phyloP scores from a whole-genome alignment of 2,113 vertebrate genomes.

The Neomonachus schauinslandi region DNA sequence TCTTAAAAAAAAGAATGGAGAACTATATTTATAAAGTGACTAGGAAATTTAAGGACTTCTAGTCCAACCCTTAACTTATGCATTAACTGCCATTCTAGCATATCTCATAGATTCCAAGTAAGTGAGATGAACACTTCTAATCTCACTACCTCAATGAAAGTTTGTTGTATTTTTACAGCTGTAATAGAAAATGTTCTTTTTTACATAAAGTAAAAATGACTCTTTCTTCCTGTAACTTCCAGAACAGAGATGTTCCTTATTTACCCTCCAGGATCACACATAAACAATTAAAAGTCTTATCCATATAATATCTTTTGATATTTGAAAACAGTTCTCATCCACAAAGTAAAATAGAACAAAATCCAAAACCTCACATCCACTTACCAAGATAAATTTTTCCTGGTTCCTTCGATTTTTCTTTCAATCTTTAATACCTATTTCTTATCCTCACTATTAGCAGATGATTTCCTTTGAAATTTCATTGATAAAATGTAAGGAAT shows the following conservation, averaged over 20 bases:
- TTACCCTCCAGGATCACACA: background rate
- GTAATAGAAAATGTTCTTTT: background rate
- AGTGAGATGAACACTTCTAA: background rate
- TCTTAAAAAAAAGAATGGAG: background rate
- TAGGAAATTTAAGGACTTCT: background rate
- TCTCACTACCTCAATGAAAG: background rate
- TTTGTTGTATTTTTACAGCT: background rate
- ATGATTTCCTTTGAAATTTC: background rate
- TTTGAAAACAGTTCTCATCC: background rate
- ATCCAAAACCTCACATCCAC: background rate
- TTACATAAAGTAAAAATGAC: background rate
- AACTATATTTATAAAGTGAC: background rate
- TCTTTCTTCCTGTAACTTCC: background rate
- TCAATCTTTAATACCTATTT: background rate
- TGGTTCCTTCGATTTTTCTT: background rate
- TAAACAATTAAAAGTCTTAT: background rate
- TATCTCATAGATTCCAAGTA: background rate
- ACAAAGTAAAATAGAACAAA: conserved; percentile 1
- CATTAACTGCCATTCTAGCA: background rate
- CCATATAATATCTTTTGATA: background rate
- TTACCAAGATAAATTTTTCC: background rate
- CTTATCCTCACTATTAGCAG: background rate
- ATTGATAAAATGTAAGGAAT: background rate
- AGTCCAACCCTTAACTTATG: background rate
- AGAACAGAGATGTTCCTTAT: background rate